These are phyloP conservation scores for Epizoanthus scotinus DNA, from an alignment of 92 coral and sea anemone species.

Conservation along the genomic window DNA sequence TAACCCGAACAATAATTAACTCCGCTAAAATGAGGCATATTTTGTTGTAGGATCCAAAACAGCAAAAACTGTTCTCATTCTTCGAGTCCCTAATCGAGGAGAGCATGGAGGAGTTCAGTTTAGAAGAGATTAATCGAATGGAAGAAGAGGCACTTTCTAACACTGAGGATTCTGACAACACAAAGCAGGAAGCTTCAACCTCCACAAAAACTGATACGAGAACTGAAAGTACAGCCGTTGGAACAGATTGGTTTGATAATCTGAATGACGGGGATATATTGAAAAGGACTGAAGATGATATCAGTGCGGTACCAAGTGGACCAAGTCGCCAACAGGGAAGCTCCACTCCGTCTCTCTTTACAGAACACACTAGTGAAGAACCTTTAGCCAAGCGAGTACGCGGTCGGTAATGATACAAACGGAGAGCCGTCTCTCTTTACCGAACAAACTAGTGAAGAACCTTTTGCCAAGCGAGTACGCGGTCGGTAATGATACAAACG, in stretches of 20 bases:
- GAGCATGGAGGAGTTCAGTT: conserved; percentile 45
- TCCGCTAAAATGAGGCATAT: background rate
- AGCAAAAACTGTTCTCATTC: conserved; percentile 84
- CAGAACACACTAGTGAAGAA: conserved; percentile 12
- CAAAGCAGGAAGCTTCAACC: background rate
- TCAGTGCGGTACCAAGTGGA: background rate
- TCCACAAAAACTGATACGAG: background rate
- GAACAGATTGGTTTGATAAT: conserved; percentile 35
- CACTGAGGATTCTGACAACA: conserved; percentile 1
- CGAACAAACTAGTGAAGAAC: conserved; percentile 15
- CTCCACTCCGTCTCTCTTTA: background rate
- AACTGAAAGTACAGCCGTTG: background rate
- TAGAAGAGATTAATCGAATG: conserved; percentile 31
- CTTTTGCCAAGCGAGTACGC: too few species aligned
- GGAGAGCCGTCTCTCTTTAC: background rate
- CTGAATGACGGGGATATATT: background rate
- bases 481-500: too few species aligned
- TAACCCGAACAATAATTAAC: too few species aligned
- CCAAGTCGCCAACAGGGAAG: background rate
- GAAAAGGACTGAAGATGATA: background rate
- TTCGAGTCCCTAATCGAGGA: conserved; percentile 90
- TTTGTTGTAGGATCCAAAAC: conserved; percentile 84
- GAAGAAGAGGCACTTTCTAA: conserved; percentile 21
- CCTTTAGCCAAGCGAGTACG: too few species aligned
- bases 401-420: too few species aligned